Base-by-base conservation (phyloP, 2,888 invertebrate species). In the Quadriops clusia region DNA sequence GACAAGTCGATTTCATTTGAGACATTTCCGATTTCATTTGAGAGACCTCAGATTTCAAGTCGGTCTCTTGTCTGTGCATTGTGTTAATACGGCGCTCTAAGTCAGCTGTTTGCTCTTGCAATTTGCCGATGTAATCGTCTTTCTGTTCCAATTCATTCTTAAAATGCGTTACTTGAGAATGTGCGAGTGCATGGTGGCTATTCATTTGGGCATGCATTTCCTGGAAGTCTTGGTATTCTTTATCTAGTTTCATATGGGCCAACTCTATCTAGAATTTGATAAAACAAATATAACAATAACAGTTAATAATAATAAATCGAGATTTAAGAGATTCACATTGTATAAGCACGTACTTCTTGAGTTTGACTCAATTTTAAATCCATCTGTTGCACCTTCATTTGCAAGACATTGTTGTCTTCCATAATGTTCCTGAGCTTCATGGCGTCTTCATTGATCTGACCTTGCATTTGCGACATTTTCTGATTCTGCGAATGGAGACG, bases 361-460 rank as follows among this genome's bases (percentile, higher is more conserved):
- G 72, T 61, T 45, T 71, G 68, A 37, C 71, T 66, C 31, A 77
- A 68, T 43, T 74, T 72, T 47, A 73, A 61, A 44, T 79, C 78
- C 57, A 76, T 57, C 46, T 77, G 75, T 33, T 74, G 72, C 10
- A 70, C 62, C 43, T 77, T 74, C 3, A 70, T 64, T 36, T 74
- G 68, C 26, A 71, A 58, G 40, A 74, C 72, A 28, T 61, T 58
- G 36, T 68, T 65, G 41, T 74, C 72, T 30, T 72, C 71, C 36
- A 65, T 58, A 45, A 71, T 50, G 41, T 65, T 64, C 32, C 60
- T 59, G 30, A 61, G 55, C 27, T 68, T 64, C 36, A 64, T 55
- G 2, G 65, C 53, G 36, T 70, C 71, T 8, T 68, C 67, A 39
- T 63, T 67, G 17, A 77, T 51, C 51, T 78, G 73, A 1, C 64